Evolutionary conservation across 2,888 invertebrate species (phyloP), one percentile per base, ranked within the genome.

Genomic region (Scaeva pyrastri): DNA sequence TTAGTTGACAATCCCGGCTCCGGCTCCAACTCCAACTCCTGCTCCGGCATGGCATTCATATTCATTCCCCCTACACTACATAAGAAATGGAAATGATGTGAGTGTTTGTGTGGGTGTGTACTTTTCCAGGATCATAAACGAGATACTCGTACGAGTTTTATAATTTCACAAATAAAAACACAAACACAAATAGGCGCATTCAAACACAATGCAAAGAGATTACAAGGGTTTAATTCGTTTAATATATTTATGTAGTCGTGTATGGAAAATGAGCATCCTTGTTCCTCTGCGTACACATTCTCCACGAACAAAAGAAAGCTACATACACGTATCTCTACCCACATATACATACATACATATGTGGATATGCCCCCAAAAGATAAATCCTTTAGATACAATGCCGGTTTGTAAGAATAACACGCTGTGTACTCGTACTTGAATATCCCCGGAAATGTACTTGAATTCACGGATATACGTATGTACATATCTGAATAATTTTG

Each of bases 181-280:
- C 21, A 52, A 62, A 21, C 21, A 43, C 43, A 31, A 39, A 11
- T 50, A 26, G 12, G 36, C 39, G 36, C 50, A 52, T 68, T 52
- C 21, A 16, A 55, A 50, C 50, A 77, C 36, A 75, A 71, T 55
- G 36, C 23, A 43, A 48, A 66, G 64, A 56, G 64, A 85, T 76
- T 73, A 72, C 60, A 85, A 85, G 52, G 78, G 71, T 50, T 80
- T 79, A 79, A 85, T 72, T 78, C 72, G 60, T 72, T 62, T 48
- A 55, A 62, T 72, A 48, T 62, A 6, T n/a, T 21, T 52, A 2
- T 43, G 43, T 52, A 52, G 14, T 10, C 43, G 11, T 43, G 43
- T 62, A 43, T 31, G 23, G 45, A 55, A 80, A 76, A 80, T 60
- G 80, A 75, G 72, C 72, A 85, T 79, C 79, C 74, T 71, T 55